Evolutionary conservation across 2,797 vertebrate genomes (phyloP).

Genomic region (Jordanella pulchra): DNA sequence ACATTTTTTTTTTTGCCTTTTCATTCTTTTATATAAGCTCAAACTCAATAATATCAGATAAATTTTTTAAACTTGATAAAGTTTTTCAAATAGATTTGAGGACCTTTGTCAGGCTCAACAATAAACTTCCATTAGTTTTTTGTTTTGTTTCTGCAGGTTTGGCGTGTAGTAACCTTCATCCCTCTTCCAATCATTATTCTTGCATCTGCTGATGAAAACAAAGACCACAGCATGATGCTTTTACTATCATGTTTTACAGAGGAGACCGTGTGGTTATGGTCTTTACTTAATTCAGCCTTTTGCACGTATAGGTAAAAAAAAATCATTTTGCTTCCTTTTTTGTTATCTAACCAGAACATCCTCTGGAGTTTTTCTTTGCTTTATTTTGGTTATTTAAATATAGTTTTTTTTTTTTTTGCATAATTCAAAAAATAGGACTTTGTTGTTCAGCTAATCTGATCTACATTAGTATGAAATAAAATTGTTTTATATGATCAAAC

Average conservation of each 20-base stretch:
- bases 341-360: neutral
- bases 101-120: too few species aligned
- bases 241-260: neutral
- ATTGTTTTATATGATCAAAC: neutral
- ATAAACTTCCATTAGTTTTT: too few species aligned
- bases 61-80: neutral
- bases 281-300: too few species aligned
- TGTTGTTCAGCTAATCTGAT: neutral
- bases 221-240: too few species aligned
- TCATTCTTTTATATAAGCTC: neutral
- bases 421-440: neutral
- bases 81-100: neutral
- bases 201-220: neutral
- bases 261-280: neutral
- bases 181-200: neutral
- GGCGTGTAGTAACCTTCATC: neutral
- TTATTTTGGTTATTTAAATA: neutral
- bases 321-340: neutral
- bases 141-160: too few species aligned
- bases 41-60: neutral
- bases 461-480: neutral
- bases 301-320: too few species aligned
- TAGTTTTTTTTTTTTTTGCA: too few species aligned
- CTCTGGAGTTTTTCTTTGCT: neutral
- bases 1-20: neutral